These are phyloP conservation scores for Hippolais icterina DNA, from an alignment of 2,113 vertebrate species.

Conservation along the genomic window DNA sequence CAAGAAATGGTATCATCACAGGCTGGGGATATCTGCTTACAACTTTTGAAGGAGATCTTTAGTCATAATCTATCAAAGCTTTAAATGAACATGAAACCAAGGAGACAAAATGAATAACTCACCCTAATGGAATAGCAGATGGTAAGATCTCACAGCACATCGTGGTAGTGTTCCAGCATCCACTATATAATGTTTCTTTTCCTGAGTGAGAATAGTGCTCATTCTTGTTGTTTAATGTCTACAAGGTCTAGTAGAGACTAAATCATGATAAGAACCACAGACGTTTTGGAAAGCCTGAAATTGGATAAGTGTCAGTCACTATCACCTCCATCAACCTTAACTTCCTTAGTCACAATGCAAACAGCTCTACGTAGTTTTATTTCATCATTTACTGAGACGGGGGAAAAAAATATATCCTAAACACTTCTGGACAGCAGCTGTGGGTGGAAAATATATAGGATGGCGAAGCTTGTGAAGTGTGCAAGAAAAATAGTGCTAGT, in stretches of 20 bases:
- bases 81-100: constrained; percentile 61
- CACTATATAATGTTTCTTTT: constrained; percentile 44
- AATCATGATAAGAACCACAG: constrained; percentile 65
- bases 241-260: constrained; percentile 37
- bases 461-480: not conserved
- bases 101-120: constrained; percentile 53
- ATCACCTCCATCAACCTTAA: constrained; percentile 52
- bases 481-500: constrained; percentile 20
- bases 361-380: constrained; percentile 40
- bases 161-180: constrained; percentile 9
- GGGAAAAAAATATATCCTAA: not conserved
- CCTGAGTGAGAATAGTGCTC: constrained; percentile 35
- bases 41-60: constrained; percentile 54
- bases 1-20: constrained; percentile 20
- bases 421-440: constrained; percentile 51
- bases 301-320: constrained; percentile 54
- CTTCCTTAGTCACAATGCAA: constrained; percentile 61
- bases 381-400: constrained; percentile 47
- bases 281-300: constrained; percentile 58
- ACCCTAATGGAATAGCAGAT: constrained; percentile 43
- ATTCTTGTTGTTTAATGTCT: constrained; percentile 55
- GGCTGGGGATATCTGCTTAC: constrained; percentile 40
- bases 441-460: constrained; percentile 35
- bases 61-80: constrained; percentile 60
- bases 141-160: constrained; percentile 9